Conservation (phyloP, 2,888 invertebrate species). For the Pinctada fucata region DNA sequence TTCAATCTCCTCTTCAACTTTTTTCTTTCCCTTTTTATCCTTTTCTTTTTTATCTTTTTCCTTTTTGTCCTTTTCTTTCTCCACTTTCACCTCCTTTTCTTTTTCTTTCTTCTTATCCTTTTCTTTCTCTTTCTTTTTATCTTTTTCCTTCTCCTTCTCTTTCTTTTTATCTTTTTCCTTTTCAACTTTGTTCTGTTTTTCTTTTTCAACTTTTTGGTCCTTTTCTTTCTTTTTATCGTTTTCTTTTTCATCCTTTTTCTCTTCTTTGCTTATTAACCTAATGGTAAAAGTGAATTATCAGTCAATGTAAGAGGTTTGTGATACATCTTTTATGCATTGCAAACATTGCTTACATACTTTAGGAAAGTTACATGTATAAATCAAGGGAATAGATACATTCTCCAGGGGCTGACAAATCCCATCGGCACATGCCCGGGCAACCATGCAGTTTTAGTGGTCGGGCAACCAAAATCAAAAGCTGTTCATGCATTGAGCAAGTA, state of each 20-base stretch:
- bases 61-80: conserved; percentile 25
- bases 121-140: conserved; percentile 25
- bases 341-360: too few species aligned
- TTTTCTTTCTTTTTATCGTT: conserved; percentile 32
- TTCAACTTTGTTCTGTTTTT: conserved; percentile 30
- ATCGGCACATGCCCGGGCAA: too few species aligned
- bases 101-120: conserved; percentile 45
- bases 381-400: too few species aligned
- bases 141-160: conserved; percentile 36
- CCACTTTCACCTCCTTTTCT: conserved; percentile 20
- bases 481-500: too few species aligned
- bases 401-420: too few species aligned
- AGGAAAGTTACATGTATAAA: too few species aligned
- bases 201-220: conserved; percentile 41
- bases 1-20: conserved; percentile 42
- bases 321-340: too few species aligned
- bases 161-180: conserved; percentile 3
- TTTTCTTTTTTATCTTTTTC: conserved; percentile 15
- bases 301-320: too few species aligned
- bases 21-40: conserved; percentile 40
- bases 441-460: too few species aligned
- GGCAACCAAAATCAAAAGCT: too few species aligned
- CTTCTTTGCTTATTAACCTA: too few species aligned
- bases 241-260: conserved; percentile 1
- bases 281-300: too few species aligned